A percentile compares a stretch with the other conserved stretches of the same genome.
phyloP scores from a whole-genome alignment of 2,888 invertebrate genomes.

The Anodontia alba region DNA sequence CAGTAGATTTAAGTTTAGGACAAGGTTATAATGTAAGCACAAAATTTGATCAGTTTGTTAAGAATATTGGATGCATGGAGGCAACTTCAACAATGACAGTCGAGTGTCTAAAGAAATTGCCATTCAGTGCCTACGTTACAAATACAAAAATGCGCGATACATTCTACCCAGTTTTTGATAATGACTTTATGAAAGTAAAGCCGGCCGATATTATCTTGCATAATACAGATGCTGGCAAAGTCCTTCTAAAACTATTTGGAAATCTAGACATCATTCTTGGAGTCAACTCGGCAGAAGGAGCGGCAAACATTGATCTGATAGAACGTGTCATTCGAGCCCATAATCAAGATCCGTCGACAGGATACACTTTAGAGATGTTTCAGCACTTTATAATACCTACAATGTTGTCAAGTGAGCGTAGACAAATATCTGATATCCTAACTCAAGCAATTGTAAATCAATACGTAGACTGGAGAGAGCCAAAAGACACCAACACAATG shows the following conservation, averaged over 20 bases:
- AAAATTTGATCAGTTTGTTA: neutral
- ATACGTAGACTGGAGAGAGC: neutral
- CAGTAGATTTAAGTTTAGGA: neutral
- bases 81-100: neutral
- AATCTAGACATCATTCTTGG: neutral
- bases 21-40: neutral
- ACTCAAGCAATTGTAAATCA: neutral
- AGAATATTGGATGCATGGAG: neutral
- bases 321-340: neutral
- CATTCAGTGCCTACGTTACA: neutral
- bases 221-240: neutral
- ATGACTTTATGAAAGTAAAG: neutral
- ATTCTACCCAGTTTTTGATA: neutral
- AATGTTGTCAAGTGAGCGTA: neutral
- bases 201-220: neutral
- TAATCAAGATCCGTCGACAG: neutral
- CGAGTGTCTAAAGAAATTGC: neutral
- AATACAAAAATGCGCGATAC: neutral
- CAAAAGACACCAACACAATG: neutral
- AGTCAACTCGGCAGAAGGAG: neutral
- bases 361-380: neutral
- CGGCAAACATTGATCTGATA: neutral
- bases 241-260: neutral
- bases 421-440: neutral
- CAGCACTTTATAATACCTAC: neutral